Evolutionary conservation across 2,888 invertebrate genomes (phyloP), one percentile per base, ranked within the genome.

Genomic region (Antheraea assamensis): DNA sequence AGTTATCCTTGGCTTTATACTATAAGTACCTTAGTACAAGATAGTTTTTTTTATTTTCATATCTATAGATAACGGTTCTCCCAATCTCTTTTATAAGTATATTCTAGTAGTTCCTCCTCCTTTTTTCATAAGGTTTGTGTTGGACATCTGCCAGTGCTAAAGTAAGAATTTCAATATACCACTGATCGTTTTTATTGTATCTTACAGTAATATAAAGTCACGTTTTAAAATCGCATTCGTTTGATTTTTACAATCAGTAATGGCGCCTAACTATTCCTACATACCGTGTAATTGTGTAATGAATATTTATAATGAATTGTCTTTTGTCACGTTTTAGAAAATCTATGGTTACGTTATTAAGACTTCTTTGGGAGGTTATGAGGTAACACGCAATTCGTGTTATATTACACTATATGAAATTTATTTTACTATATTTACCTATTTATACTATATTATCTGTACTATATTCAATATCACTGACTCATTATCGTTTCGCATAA

Each of bases 141-240:
- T 64, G 19, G 30, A 30, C 30, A 17, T 64, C 17, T 64, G 30
- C 61, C 61, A 27, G 17, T 64, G 27, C 30, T 17, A 64, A 64
- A 27, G 3, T 30, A 19, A 73, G 21, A 35, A 19, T 66, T 66
- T 55, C 31, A 55, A 55, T 49, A 72, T 70, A n/a, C 31, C 10
- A 70, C 19, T 13, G 31, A 70, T 35, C 52, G 73, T 13, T 55
- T 73, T 55, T 55, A 52, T 73, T 70, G 73, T 68, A 52, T 52
- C 30, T 66, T 7, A 27, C n/a, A 15, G 3, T 61, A 58, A 58
- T 58, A 24, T 24, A 24, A 24, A 58, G 24, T 58, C 58, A 58
- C 27, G 30, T 64, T 17, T 17, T 13, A 27, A 30, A 30, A 30
- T 64, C 17, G 1, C 30, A 17, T 64, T 64, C 17, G 5, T 27